These are phyloP conservation scores for Campopleginae sp. DNA, from an alignment of 2,888 invertebrate species.

Conservation along the genomic window DNA sequence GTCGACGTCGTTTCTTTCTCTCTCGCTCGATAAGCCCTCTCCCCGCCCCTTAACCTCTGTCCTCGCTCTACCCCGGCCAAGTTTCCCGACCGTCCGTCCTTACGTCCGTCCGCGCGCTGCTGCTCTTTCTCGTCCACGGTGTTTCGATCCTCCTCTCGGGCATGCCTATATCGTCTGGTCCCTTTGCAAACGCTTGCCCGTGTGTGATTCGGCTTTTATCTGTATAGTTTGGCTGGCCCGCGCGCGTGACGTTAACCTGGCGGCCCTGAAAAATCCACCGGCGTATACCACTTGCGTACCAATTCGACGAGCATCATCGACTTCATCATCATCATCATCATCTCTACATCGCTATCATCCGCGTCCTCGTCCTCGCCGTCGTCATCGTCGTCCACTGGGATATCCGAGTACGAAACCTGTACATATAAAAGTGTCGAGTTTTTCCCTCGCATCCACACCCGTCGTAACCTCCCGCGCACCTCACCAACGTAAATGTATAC, in stretches of 20 bases:
- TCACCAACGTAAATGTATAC: slow-evolving; percentile 29
- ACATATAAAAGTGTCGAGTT: slow-evolving; percentile 50
- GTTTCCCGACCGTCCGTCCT: slow-evolving; percentile 79
- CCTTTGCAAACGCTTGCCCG: slow-evolving; percentile 71
- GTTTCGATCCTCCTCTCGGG: slow-evolving; percentile 67
- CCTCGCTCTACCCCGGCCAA: slow-evolving; percentile 71
- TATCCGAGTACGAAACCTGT: slow-evolving; percentile 63
- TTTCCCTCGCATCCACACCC: slow-evolving; percentile 38
- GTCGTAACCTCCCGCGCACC: slow-evolving; percentile 58
- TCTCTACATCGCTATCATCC: neutral
- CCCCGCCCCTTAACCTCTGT: slow-evolving; percentile 72
- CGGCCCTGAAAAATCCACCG: slow-evolving; percentile 82
- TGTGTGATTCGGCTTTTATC: slow-evolving; percentile 72
- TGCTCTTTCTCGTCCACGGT: slow-evolving; percentile 72
- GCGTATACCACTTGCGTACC: slow-evolving; percentile 67
- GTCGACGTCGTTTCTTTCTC: slow-evolving; percentile 61
- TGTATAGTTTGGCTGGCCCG: slow-evolving; percentile 66
- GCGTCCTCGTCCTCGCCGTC: slow-evolving; percentile 14
- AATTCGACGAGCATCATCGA: slow-evolving; percentile 68
- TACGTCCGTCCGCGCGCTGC: slow-evolving; percentile 72
- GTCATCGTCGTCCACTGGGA: slow-evolving; percentile 59
- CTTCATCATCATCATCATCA: slow-evolving; percentile 44
- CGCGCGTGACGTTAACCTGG: slow-evolving; percentile 82
- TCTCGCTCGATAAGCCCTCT: slow-evolving; percentile 67
- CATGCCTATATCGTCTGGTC: slow-evolving; percentile 68